These are phyloP conservation scores for Acronicta psi DNA, from an alignment of 2,888 invertebrate species.

Conservation along the genomic window DNA sequence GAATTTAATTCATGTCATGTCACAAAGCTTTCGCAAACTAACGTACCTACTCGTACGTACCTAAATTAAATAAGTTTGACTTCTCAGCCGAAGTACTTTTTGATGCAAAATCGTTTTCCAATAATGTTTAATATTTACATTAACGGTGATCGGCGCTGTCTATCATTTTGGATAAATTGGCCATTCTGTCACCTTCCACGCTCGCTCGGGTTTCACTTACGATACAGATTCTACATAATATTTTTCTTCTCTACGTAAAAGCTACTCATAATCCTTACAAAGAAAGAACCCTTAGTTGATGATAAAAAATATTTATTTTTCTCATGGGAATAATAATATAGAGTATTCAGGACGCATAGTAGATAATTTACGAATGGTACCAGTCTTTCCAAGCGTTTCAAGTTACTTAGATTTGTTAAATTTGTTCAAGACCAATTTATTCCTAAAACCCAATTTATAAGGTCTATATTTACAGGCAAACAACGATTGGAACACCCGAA, in stretches of 20 bases:
- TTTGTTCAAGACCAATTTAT: constrained; percentile 45
- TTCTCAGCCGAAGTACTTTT: constrained; percentile 43
- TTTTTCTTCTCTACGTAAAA: neutral
- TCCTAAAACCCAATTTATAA: constrained; percentile 43
- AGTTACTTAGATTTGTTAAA: constrained; percentile 42
- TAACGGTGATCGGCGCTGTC: constrained; percentile 56
- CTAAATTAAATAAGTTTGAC: constrained; percentile 47
- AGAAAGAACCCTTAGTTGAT: constrained; percentile 7
- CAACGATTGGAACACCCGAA: constrained; percentile 22
- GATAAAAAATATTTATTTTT: constrained; percentile 41
- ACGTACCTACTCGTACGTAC: constrained; percentile 19
- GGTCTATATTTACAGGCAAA: constrained; percentile 31
- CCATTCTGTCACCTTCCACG: constrained; percentile 63
- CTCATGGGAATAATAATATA: constrained; percentile 48
- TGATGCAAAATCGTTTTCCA: constrained; percentile 61
- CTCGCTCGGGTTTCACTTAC: constrained; percentile 49
- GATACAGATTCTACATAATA: constrained; percentile 14
- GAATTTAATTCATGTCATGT: constrained; percentile 48
- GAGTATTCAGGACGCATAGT: constrained; percentile 35
- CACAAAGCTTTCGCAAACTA: constrained; percentile 27
- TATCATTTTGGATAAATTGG: constrained; percentile 65
- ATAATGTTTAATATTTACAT: constrained; percentile 55
- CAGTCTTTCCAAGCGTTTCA: constrained; percentile 15
- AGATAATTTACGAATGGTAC: constrained; percentile 43
- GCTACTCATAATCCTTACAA: constrained; percentile 14